Conservation (phyloP, 37 sponge, comb jelly and placozoan genomes). For the Halichondria panicea region DNA sequence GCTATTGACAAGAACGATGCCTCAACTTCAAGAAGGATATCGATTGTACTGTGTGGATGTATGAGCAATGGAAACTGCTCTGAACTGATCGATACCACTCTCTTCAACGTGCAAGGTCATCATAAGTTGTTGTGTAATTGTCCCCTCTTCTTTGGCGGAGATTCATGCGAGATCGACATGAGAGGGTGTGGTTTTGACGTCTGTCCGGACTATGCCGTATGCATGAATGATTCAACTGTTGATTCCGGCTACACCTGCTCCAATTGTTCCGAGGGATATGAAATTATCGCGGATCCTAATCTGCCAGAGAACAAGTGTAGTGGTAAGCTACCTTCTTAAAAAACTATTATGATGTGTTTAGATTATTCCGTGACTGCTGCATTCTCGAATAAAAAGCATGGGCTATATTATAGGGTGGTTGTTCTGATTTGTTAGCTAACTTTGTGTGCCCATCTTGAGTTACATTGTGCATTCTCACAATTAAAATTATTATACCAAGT, state of each 20-base stretch:
- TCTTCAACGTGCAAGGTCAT: slow-evolving; percentile 13
- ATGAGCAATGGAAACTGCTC: slow-evolving; percentile 31
- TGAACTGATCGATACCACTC: not conserved
- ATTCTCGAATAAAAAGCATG: too few species aligned
- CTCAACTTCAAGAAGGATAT: not conserved
- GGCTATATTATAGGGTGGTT: too few species aligned
- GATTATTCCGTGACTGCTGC: too few species aligned
- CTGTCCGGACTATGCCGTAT: slow-evolving; percentile 33
- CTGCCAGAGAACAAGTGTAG: slow-evolving; percentile 30
- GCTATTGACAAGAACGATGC: slow-evolving; percentile 38
- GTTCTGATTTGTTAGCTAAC: too few species aligned
- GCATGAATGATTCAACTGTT: slow-evolving; percentile 9
- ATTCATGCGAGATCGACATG: slow-evolving; percentile 36
- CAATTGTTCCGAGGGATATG: slow-evolving; percentile 28
- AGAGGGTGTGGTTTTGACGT: slow-evolving; percentile 14
- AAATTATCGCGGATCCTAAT: not conserved
- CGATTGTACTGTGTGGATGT: slow-evolving; percentile 51
- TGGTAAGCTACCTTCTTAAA: too few species aligned
- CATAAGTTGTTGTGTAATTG: slow-evolving; percentile 28
- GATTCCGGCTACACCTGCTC: slow-evolving; percentile 29
- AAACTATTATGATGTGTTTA: too few species aligned
- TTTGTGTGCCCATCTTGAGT: too few species aligned
- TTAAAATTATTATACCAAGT: too few species aligned
- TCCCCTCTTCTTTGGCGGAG: slow-evolving; percentile 19
- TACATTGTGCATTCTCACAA: too few species aligned